Conservation (phyloP, 2,888 invertebrate genomes). For the Clitarchus hookeri region DNA sequence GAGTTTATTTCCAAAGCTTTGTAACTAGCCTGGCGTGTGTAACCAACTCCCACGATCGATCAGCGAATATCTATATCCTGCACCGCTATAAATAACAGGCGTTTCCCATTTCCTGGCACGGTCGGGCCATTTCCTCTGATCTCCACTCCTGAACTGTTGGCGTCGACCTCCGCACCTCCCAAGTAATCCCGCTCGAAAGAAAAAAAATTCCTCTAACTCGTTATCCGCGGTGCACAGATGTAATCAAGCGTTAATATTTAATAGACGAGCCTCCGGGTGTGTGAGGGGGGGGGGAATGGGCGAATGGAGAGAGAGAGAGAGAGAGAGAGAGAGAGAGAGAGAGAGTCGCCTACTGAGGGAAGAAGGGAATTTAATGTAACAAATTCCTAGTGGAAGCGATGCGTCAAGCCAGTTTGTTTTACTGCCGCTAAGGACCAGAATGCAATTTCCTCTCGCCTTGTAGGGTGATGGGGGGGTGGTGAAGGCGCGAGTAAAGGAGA, state of each 20-base stretch:
- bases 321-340: too few relatives aligned
- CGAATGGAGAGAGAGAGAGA: background rate
- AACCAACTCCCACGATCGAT: background rate
- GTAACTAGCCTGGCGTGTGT: background rate
- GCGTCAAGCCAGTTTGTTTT: conserved; percentile 22
- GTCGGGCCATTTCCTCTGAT: background rate
- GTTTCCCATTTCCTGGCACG: background rate
- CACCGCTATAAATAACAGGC: background rate
- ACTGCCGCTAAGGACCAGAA: conserved; percentile 27
- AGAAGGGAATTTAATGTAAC: conserved; percentile 6
- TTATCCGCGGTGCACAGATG: conserved; percentile 9
- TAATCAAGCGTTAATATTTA: conserved; percentile 14
- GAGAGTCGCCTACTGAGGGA: background rate
- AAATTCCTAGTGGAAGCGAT: conserved; percentile 20
- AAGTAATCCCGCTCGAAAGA: background rate
- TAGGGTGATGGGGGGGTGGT: background rate
- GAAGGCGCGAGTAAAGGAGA: background rate
- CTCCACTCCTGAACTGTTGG: background rate
- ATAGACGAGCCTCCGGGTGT: background rate
- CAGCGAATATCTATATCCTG: background rate
- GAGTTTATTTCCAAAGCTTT: too few relatives aligned
- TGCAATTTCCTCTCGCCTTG: conserved; percentile 21
- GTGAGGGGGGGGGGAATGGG: too few relatives aligned
- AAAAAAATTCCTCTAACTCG: background rate
- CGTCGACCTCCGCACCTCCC: background rate